Evolutionary conservation across 2,888 invertebrate genomes (phyloP), one percentile per base, ranked within the genome.

Genomic region (Diachrysia chrysitis): DNA sequence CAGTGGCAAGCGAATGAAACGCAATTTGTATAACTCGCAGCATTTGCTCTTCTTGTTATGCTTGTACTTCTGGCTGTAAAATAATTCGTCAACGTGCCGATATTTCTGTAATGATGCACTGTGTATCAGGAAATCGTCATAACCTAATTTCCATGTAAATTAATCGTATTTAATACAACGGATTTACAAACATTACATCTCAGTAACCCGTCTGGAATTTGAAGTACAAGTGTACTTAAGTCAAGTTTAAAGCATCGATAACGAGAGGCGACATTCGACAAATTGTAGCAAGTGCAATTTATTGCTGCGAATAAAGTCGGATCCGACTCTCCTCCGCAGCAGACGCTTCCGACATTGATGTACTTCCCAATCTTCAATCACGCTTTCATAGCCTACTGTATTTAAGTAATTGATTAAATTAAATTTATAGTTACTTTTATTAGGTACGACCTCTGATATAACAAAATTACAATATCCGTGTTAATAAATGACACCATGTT

Each of bases 11-110:
- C 86, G 88, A 89, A 91, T 88, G 88, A 87, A 86, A 86, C 86
- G 87, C 87, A 88, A 92, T 93, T 93, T 93, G 88, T 92, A 85
- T 87, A 84, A 85, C 83, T 85, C 83, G 71, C 66, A 76, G 77
- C 76, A 77, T 81, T 85, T 79, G 72, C 74, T 56, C 55, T 69
- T 71, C 71, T 74, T 68, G 65, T 72, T 74, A 67, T 73, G 71
- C 66, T 73, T 69, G 62, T 76, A 73, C 73, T 73, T 58, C 21
- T 32, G 65, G 55, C 56, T 58, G 51, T 53, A 63, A 69, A 67
- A 60, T 76, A 69, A 65, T 71, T 69, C 73, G 69, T 83, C 69
- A 71, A 71, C 66, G 70, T 71, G 59, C 63, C 75, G 72, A 75
- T 78, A 78, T 74, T 65, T 68, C 48, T 73, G 59, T 62, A 62